A percentile compares a stretch with the other conserved stretches of the same genome.
Evolutionary conservation across 2,888 invertebrate species (phyloP).

Genomic region (Drosophila colorata): DNA sequence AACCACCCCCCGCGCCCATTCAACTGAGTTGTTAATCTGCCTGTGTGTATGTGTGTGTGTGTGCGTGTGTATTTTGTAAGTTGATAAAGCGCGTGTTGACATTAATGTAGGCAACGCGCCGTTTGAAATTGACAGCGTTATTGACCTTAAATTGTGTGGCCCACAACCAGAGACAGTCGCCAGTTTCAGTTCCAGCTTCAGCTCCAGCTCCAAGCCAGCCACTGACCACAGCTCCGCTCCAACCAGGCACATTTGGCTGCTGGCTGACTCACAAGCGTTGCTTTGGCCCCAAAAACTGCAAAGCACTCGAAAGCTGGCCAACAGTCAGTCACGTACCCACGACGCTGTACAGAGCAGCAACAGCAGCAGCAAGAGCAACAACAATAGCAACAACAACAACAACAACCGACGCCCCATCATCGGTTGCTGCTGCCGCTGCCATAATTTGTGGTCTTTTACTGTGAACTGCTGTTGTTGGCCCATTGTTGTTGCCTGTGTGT

Average conservation of each 20-base stretch:
- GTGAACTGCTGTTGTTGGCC: slow-evolving; percentile 47
- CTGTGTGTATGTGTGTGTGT: slow-evolving; percentile 19
- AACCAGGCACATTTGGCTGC: slow-evolving; percentile 39
- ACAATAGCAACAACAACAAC: slow-evolving; percentile 30
- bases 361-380: slow-evolving; percentile 22
- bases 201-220: slow-evolving; percentile 12
- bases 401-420: slow-evolving; percentile 55
- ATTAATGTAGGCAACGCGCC: slow-evolving; percentile 76
- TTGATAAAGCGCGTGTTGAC: slow-evolving; percentile 76
- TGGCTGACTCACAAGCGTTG: slow-evolving; percentile 59
- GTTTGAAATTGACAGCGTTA: slow-evolving; percentile 77
- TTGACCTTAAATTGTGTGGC: slow-evolving; percentile 72
- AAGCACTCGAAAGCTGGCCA: slow-evolving; percentile 65
- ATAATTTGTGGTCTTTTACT: slow-evolving; percentile 74
- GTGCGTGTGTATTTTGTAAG: slow-evolving; percentile 48
- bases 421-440: slow-evolving; percentile 54
- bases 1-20: slow-evolving; percentile 5
- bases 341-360: slow-evolving; percentile 44
- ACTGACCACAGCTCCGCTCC: slow-evolving; percentile 49
- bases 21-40: slow-evolving; percentile 52
- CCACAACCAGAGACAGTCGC: neutral
- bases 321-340: slow-evolving; percentile 62
- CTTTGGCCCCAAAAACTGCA: slow-evolving; percentile 26
- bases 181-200: neutral
- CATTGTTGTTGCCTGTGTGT: slow-evolving; percentile 54